Evolutionary conservation across 2,888 invertebrate genomes (phyloP), one percentile per base, ranked within the genome.

Genomic region (Girardia tigrina): DNA sequence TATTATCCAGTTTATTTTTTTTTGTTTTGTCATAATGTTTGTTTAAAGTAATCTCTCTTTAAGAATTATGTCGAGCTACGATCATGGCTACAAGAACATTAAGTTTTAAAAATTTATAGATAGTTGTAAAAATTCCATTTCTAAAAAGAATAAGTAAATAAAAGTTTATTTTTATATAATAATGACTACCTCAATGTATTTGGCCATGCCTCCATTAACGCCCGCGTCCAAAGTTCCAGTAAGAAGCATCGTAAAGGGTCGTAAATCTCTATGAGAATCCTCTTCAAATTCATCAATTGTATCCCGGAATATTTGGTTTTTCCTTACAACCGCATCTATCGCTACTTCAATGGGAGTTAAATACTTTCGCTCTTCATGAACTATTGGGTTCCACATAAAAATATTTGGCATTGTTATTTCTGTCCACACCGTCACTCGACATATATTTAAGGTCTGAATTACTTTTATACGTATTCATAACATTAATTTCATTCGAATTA

Each of bases 121-220:
- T n/a, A n/a, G n/a, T n/a, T n/a, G n/a, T n/a, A n/a, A n/a, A n/a
- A n/a, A n/a, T n/a, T n/a, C n/a, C n/a, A n/a, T n/a, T n/a, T n/a
- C n/a, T n/a, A n/a, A n/a, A n/a, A n/a, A n/a, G n/a, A n/a, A n/a
- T n/a, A n/a, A n/a, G n/a, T n/a, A n/a, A n/a, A n/a, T n/a, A n/a
- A n/a, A n/a, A n/a, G n/a, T n/a, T n/a, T n/a, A n/a, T n/a, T 36
- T 12, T 36, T 36, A 16, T 36, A 36, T 36, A 36, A 36, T 36
- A 12, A 12, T 8, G 16, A 36, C 8, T 12, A 83, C 83, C 81
- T 83, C 81, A 73, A 82, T 80, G 77, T 83, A 84, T 77, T 82
- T 83, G 6, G 80, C 78, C 4, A 82, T 80, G n/a, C 84, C 84
- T 27, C 84, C 84, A 75, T 79, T 80, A 29, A 84, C 84, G 16